Evolutionary conservation across 2,113 vertebrate genomes (phyloP), one percentile per base, ranked within the genome.

Genomic region (Brienomyrus longianalis): DNA sequence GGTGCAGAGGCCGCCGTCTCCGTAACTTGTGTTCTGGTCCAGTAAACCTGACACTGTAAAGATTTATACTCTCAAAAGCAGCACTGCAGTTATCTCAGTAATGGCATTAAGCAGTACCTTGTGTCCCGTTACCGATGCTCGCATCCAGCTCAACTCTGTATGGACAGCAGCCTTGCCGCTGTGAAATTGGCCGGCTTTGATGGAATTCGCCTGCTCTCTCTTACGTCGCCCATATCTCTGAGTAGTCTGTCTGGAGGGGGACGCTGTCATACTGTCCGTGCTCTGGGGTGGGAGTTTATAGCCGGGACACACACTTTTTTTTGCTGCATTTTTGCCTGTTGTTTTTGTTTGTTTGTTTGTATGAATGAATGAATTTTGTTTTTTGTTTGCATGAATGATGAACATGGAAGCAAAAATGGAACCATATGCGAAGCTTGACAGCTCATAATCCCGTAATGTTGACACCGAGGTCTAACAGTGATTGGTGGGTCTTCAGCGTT

Each of bases 1-100:
- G 88, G 88, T 83, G 84, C 85, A 15, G 83, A 89, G 85, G 39
- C 86, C 74, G 77, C 77, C 43, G 10, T 87, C 84, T 85, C 43
- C 48, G 31, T 87, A 35, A 48, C 85, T 52, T 0, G 1, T 17
- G 48, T 19, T 51, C n/a, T 66, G 56, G 52, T 0, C 8, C 48
- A 88, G 86, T 35, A 59, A 45, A 23, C 13, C 27, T 23, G 83
- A 45, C 83, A 23, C 35, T 35, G 51, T 54, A 17, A 35, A 54
- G n/a, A 50, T 87, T 52, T 4, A 52, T 54, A 19, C 13, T 51
- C 51, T 87, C 7, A 15, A 27, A 87, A 52, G 11, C 31, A 31
- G 13, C 51, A 54, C 13, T 9, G 5, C 15, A 17, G 50, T 48
- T 15, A n/a, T 47, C 83, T 84, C 39, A 23, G 21, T 48, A 48